Percentiles rank a stretch among this genome's conserved stretches.
Conservation (phyloP, 2,113 vertebrate species). For the Thunnus maccoyii region DNA sequence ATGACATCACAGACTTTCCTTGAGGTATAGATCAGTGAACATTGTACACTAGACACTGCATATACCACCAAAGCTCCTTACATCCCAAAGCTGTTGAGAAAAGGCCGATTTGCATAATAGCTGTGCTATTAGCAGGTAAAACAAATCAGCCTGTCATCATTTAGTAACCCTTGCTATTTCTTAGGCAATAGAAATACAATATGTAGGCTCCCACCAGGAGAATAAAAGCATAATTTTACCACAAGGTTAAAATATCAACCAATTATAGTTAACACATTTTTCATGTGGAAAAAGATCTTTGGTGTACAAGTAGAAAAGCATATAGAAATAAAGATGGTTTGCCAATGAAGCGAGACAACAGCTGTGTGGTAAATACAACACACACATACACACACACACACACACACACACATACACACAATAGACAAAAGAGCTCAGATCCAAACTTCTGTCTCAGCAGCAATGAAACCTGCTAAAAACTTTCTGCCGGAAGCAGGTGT, state of each 20-base stretch:
- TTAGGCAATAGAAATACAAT: constrained; percentile 44
- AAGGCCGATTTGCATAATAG: constrained; percentile 66
- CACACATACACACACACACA: constrained; percentile 21
- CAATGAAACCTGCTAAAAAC: constrained; percentile 74
- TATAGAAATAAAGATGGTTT: constrained; percentile 24
- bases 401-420: constrained; percentile 20
- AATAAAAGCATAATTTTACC: constrained; percentile 56
- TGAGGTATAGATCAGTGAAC: constrained; percentile 55
- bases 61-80: constrained; percentile 42
- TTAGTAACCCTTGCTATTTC: constrained; percentile 58
- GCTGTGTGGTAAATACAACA: constrained; percentile 7
- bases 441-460: constrained; percentile 74
- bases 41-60: constrained; percentile 14
- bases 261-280: constrained; percentile 56
- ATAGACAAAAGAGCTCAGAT: constrained; percentile 49
- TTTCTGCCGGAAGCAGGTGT: constrained; percentile 80
- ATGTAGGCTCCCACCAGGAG: constrained; percentile 25
- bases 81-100: constrained; percentile 43
- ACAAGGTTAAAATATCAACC: constrained; percentile 57
- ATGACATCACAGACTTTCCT: constrained; percentile 70
- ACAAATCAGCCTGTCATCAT: constrained; percentile 62
- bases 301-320: constrained; percentile 3
- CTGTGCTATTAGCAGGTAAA: constrained; percentile 59
- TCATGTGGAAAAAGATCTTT: constrained; percentile 40
- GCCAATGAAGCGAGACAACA: constrained; percentile 25